Evolutionary conservation across 2,888 invertebrate genomes (phyloP).

Genomic region (Scrobipalpa atriplicella): DNA sequence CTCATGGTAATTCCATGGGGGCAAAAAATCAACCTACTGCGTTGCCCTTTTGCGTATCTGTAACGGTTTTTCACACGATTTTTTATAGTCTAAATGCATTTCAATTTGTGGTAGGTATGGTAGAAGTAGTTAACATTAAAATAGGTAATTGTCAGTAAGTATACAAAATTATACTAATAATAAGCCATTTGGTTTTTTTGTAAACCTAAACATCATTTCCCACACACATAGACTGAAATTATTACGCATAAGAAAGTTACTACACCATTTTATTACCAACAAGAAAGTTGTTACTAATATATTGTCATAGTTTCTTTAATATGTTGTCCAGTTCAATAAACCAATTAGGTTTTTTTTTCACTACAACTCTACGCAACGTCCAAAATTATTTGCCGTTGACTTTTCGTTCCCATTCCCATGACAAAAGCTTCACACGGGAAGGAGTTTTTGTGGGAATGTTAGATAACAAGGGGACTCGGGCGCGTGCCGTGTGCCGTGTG

Average conservation of each 20-base stretch:
- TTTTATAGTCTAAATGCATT: not conserved
- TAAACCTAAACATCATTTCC: no score
- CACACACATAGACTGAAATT: no score
- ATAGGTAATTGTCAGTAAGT: no score
- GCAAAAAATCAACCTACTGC: not conserved
- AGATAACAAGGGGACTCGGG: not conserved
- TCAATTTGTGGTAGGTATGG: not conserved
- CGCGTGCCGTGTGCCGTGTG: not conserved
- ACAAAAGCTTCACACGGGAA: slow-evolving; percentile 8
- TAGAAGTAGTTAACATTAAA: no score
- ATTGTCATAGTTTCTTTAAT: no score
- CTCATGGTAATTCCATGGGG: slow-evolving; percentile 6
- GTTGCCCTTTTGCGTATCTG: slow-evolving; percentile 1
- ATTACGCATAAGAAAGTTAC: no score
- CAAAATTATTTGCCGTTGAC: not conserved
- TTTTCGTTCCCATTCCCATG: slow-evolving; percentile 4
- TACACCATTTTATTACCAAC: no score
- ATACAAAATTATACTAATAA: no score
- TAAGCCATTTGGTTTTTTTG: no score
- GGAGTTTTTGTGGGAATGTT: slow-evolving; percentile 4
- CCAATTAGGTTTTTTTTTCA: no score
- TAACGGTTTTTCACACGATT: not conserved
- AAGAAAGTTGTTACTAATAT: no score
- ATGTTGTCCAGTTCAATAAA: no score
- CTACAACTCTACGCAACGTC: not conserved